Evolutionary conservation across 2,888 invertebrate species (phyloP), one percentile per base, ranked within the genome.

Genomic region (Drosophila tanythrix): DNA sequence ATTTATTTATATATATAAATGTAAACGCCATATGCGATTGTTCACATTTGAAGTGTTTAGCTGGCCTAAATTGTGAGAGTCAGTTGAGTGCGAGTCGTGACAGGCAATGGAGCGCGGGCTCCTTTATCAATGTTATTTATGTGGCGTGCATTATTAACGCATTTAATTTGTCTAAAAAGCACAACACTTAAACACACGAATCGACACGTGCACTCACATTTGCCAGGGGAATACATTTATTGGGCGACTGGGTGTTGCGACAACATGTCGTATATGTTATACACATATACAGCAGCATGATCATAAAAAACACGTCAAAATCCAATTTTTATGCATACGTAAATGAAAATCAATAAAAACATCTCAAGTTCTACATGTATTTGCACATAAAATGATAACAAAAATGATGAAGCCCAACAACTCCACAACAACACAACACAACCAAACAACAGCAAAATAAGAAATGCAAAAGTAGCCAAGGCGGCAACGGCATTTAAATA

Each of bases 311-410:
- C 68, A 75, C 86, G 79, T 88, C 76, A 85, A 86, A 81, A 74
- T 76, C 72, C 86, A 89, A 87, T 89, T 81, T 89, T 83, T 69
- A 79, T 83, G 81, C 83, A 87, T 70, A 73, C 82, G 75, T 85
- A 83, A 88, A 83, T 85, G 79, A 85, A 87, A 87, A 89, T 89
- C 86, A 87, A 87, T 87, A 87, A 89, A 89, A 89, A 88, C 65
- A 70, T 63, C 73, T 74, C 66, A 59, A 65, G 70, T 60, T 56
- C 35, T 56, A 64, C 66, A 69, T 38, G 51, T 61, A 62, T 67
- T 56, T 57, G 43, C 38, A 71, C 68, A 88, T 86, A 68, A 83
- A 81, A 68, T 64, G 66, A 53, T 59, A 74, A 53, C 65, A 62
- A 33, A 68, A 68, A 59, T 38, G 36, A 18, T 68, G 50, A 57